phyloP scores from a whole-genome alignment of 2,113 vertebrate genomes.

The Tilapia sparmanii region DNA sequence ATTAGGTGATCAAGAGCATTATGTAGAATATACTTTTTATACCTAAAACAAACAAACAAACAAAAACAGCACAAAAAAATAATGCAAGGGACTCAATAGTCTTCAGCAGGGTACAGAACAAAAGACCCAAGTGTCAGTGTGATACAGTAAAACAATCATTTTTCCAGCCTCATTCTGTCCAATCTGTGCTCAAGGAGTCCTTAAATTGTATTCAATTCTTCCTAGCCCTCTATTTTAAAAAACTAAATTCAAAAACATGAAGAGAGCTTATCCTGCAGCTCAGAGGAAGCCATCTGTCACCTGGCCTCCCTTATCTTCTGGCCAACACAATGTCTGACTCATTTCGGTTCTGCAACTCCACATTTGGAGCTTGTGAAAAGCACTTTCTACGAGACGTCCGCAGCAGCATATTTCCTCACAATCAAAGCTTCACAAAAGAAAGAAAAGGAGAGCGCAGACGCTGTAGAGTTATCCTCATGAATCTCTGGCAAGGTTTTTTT shows the following conservation, averaged over 20 bases:
- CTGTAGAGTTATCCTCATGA: constrained; percentile 56
- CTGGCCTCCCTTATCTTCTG: constrained; percentile 50
- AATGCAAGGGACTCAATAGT: background rate
- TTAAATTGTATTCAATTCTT: background rate
- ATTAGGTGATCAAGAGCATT: background rate
- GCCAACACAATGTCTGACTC: constrained; percentile 41
- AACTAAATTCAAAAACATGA: background rate
- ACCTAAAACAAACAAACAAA: background rate
- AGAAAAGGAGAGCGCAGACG: constrained; percentile 33
- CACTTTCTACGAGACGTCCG: constrained; percentile 32
- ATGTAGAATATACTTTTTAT: background rate
- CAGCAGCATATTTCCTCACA: constrained; percentile 55
- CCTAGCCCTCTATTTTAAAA: background rate
- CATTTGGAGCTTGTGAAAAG: constrained; percentile 40
- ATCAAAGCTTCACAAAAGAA: constrained; percentile 62
- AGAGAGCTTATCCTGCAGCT: constrained; percentile 14
- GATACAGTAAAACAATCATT: background rate
- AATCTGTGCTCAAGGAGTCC: background rate
- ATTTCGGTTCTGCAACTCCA: constrained; percentile 11
- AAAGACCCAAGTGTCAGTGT: background rate
- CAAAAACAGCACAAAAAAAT: background rate
- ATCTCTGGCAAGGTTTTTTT: constrained; percentile 48
- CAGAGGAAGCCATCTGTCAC: constrained; percentile 38
- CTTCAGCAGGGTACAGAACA: background rate
- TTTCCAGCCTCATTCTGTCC: background rate